phyloP scores from a whole-genome alignment of 23 tunicate species.

The Halocynthia aurantium region DNA sequence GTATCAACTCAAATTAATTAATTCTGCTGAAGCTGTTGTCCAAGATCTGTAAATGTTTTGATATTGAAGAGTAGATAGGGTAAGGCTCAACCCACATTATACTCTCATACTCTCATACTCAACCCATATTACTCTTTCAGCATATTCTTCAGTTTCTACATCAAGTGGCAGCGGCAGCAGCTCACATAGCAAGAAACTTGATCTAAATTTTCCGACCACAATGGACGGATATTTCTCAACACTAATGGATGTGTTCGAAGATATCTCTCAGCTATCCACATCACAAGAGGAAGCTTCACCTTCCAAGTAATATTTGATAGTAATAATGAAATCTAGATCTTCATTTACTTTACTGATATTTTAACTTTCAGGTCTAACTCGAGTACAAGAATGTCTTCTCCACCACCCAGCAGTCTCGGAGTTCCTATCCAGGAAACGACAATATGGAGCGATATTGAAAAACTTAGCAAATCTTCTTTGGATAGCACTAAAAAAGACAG shows the following conservation, averaged over 20 bases:
- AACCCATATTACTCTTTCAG: not conserved
- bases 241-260: constrained; percentile 12
- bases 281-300: no score
- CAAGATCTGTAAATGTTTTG: no score
- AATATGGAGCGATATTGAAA: constrained; percentile 21
- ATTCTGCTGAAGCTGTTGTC: no score
- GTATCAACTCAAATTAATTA: no score
- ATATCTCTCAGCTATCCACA: not conserved
- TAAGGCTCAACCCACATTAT: no score
- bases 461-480: not conserved
- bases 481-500: not conserved
- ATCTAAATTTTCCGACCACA: constrained; percentile 25
- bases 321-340: no score
- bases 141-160: not conserved
- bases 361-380: no score
- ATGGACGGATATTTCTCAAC: constrained; percentile 11
- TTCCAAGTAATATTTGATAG: no score
- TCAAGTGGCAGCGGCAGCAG: not conserved
- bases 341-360: no score
- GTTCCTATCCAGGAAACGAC: constrained; percentile 2
- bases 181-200: not conserved
- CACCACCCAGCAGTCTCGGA: not conserved
- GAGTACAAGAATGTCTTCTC: no score
- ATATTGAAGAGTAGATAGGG: no score
- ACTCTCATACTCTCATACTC: no score